Evolutionary conservation across 1,140 invertebrate genomes (phyloP).

Genomic region (Berghia stephanieae): DNA sequence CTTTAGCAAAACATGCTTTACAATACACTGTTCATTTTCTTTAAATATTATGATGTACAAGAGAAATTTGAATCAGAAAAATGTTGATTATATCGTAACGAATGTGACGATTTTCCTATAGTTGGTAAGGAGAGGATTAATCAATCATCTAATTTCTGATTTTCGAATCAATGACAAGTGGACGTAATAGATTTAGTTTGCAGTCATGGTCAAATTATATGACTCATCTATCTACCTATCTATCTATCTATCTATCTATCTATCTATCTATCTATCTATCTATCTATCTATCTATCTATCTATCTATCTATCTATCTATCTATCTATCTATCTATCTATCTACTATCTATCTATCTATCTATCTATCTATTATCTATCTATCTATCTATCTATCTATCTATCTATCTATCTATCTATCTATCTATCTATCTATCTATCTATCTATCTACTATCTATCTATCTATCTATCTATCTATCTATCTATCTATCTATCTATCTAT

Average conservation of each 20-base stretch:
- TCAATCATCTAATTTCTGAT: too few relatives aligned
- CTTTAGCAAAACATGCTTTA: too few relatives aligned
- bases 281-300: conserved; percentile 24
- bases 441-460: not conserved
- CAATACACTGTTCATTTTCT: too few relatives aligned
- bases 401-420: not conserved
- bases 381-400: not conserved
- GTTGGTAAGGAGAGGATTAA: too few relatives aligned
- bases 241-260: not conserved
- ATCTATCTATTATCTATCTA: not conserved
- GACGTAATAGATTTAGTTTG: too few relatives aligned
- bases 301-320: conserved; percentile 9
- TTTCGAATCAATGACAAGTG: too few relatives aligned
- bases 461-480: not conserved
- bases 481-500: not conserved
- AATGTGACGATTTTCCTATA: too few relatives aligned
- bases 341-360: not conserved
- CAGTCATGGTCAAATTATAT: too few relatives aligned
- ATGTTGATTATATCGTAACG: too few relatives aligned
- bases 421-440: not conserved
- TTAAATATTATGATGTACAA: too few relatives aligned
- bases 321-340: conserved; percentile 15
- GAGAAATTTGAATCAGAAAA: too few relatives aligned
- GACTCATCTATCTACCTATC: not conserved
- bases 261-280: conserved; percentile 13